These are phyloP conservation scores for Phataginus tricuspis DNA, from an alignment of 2,797 vertebrate species.

Conservation along the genomic window DNA sequence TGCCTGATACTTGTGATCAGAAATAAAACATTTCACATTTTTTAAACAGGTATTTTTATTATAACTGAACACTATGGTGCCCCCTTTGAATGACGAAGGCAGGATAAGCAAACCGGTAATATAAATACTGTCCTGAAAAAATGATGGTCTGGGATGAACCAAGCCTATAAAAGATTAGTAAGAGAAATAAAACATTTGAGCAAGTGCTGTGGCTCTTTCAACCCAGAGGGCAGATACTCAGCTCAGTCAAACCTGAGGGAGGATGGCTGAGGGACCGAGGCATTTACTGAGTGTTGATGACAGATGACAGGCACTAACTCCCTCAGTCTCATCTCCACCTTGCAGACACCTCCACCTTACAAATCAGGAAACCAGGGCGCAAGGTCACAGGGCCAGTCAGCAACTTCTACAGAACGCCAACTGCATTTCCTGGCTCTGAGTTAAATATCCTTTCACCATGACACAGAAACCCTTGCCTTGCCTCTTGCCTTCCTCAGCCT, in stretches of 20 bases:
- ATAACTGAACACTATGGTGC: not conserved
- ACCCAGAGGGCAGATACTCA: not conserved
- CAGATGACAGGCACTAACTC: not conserved
- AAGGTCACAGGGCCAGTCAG: not conserved
- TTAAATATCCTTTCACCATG: not conserved
- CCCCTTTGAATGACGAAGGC: not conserved
- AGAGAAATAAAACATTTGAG: not conserved
- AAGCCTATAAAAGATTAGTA: not conserved
- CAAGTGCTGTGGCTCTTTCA: not conserved
- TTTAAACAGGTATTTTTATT: not conserved
- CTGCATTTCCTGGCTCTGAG: not conserved
- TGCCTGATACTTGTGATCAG: not conserved
- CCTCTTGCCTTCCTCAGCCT: not conserved
- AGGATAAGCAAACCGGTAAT: not conserved
- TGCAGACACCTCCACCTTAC: not conserved
- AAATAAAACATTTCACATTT: not conserved
- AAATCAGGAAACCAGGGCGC: not conserved
- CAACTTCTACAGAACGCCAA: not conserved
- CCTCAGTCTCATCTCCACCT: not conserved
- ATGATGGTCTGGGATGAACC: not conserved
- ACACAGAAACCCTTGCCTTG: fast-evolving
- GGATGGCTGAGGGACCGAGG: not conserved
- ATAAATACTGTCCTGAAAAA: not conserved
- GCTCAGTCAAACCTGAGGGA: not conserved
- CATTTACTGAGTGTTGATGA: not conserved